Conservation (phyloP, 1,140 invertebrate genomes). For the Listronotus bonariensis region DNA sequence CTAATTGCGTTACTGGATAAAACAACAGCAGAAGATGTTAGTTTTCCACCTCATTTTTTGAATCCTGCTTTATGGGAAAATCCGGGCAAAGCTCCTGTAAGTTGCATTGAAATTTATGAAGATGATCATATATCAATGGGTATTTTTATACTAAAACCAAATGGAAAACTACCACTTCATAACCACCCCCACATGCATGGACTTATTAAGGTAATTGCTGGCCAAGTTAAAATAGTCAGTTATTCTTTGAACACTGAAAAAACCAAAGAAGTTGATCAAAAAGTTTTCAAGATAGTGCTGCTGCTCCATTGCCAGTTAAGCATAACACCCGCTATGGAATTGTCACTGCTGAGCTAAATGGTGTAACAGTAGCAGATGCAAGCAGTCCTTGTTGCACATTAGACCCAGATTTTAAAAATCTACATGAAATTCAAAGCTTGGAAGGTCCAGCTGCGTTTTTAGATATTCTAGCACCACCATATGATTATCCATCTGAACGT, state of each 20-base stretch:
- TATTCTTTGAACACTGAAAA: conserved; percentile 55
- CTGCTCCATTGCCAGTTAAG: conserved; percentile 49
- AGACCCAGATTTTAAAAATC: conserved; percentile 75
- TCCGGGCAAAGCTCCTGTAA: conserved; percentile 73
- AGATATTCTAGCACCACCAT: conserved; percentile 90
- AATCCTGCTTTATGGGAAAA: conserved; percentile 58
- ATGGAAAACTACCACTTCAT: conserved; percentile 82
- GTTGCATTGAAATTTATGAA: conserved; percentile 82
- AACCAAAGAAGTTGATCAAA: conserved; percentile 52
- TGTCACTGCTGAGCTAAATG: conserved; percentile 52
- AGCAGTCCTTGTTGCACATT: conserved; percentile 66
- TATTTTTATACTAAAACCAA: conserved; percentile 81
- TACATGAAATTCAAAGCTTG: conserved; percentile 80
- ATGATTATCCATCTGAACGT: conserved; percentile 64
- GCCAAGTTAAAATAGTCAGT: conserved; percentile 70
- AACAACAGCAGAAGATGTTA: conserved; percentile 68
- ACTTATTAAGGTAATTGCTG: conserved; percentile 80
- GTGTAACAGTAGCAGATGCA: conserved; percentile 42
- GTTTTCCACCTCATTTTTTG: conserved; percentile 61
- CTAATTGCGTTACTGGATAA: conserved; percentile 66
- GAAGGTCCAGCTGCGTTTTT: conserved; percentile 83
- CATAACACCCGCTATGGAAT: conserved; percentile 49
- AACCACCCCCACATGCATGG: conserved; percentile 93
- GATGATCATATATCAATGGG: conserved; percentile 78
- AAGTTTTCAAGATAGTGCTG: conserved; percentile 52